Conservation (phyloP, 2,888 invertebrate genomes). For the Bedellia somnulentella region DNA sequence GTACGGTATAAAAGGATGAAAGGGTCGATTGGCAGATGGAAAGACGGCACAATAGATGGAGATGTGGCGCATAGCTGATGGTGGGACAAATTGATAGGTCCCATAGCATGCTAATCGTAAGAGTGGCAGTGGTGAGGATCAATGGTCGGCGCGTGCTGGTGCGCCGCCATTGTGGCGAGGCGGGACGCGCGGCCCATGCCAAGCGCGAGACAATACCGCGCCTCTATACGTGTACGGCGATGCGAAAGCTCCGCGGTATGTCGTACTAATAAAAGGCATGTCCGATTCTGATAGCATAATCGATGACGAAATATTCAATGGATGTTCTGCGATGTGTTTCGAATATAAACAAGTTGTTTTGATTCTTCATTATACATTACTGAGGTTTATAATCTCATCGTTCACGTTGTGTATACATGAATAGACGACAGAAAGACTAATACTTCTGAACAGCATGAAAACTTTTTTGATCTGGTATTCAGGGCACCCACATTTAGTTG, state of each 20-base stretch:
- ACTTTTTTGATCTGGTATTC: too few species aligned
- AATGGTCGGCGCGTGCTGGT: conserved; percentile 40
- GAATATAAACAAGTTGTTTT: too few species aligned
- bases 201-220: conserved; percentile 35
- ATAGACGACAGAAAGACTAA: too few species aligned
- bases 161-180: conserved; percentile 40
- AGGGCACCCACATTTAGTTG: too few species aligned
- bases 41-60: conserved; percentile 40
- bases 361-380: too few species aligned
- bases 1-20: conserved; percentile 24
- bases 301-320: too few species aligned
- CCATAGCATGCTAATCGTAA: conserved; percentile 39
- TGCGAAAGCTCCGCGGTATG: too few species aligned
- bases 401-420: too few species aligned
- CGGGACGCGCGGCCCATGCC: conserved; percentile 41
- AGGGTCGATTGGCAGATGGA: conserved; percentile 26
- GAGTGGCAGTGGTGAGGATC: conserved; percentile 30
- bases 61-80: conserved; percentile 20
- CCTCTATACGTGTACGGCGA: too few species aligned
- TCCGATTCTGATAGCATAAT: not conserved
- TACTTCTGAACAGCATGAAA: too few species aligned
- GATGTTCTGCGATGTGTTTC: too few species aligned
- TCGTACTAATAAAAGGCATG: not conserved
- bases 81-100: conserved; percentile 44
- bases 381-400: too few species aligned